Evolutionary conservation across 2,113 vertebrate genomes (phyloP), one percentile per base, ranked within the genome.

Genomic region (Campylomormyrus tamandua): DNA sequence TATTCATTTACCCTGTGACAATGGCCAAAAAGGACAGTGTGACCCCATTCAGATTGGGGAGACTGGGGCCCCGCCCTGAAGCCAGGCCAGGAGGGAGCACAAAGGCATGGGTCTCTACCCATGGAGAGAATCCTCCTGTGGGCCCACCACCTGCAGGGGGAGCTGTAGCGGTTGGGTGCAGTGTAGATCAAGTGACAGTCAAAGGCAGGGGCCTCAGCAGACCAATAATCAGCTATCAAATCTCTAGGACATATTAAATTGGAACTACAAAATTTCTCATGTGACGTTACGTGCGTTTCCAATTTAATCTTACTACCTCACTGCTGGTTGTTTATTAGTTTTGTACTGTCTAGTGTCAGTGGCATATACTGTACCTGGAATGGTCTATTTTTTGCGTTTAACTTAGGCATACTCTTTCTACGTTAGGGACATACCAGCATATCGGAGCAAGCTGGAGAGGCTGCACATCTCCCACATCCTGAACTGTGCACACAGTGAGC

Each of bases 401-500:
- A 35, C 1, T 70, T 62, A 10, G 7, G 17, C 9, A 9, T 77
- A 0, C 7, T 77, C 35, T 39, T 19, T 77, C 5, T 35, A 5
- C 31, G 48, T 27, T 85, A 99, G 98, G 90, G 94, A 96, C 85
- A 97, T 97, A 83, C 97, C 97, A 0, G 97, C 96, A 91, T 98
- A 97, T 93, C 94, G 93, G 1, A 93, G 93, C 0, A 96, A 97
- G 92, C 96, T 99, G 42, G 91, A 93, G 5, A 94, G 91, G 83
- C 94, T 96, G 91, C 93, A 93, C 58, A 96, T 99, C 95, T 97
- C 97, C 27, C 97, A 98, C 62, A 89, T 98, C 90, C 95, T 98
- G 93, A 98, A 98, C 0, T 97, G 97, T 46, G 96, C 97, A 0
- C 97, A 99, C 94, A 97, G 96, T 93, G 95, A 95, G 91, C 96